These are phyloP conservation scores for Pycnomerus fuliginosus DNA, from an alignment of 2,888 invertebrate species.

Conservation along the genomic window DNA sequence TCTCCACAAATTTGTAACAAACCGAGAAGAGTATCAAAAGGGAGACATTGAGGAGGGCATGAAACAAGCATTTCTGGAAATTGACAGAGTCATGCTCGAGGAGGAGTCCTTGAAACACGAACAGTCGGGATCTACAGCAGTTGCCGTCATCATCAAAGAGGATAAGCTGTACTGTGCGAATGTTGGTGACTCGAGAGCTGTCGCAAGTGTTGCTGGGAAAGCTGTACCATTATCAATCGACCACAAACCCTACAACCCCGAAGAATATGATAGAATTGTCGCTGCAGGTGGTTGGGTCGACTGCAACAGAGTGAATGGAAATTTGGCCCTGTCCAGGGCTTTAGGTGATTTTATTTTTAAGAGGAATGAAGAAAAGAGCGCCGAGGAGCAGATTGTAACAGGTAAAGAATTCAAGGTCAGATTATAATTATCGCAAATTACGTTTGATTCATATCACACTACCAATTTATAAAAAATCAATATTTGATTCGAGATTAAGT, in stretches of 20 bases:
- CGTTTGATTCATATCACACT: no score
- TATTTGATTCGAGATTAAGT: no score
- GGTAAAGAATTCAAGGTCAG: constrained; percentile 68
- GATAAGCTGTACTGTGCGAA: constrained; percentile 91
- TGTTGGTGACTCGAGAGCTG: constrained; percentile 94
- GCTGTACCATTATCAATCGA: constrained; percentile 81
- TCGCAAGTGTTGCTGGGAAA: constrained; percentile 82
- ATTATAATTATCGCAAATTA: no score
- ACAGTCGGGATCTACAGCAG: constrained; percentile 93
- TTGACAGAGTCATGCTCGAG: constrained; percentile 90
- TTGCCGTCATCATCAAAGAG: constrained; percentile 81
- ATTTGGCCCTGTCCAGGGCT: constrained; percentile 92
- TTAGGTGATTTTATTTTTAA: constrained; percentile 98
- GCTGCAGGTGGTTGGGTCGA: constrained; percentile 98
- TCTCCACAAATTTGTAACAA: constrained; percentile 87
- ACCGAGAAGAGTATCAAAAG: constrained; percentile 77
- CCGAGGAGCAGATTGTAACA: constrained; percentile 96
- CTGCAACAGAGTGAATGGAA: constrained; percentile 96
- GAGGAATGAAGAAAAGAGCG: constrained; percentile 76
- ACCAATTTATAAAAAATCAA: no score
- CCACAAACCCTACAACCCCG: constrained; percentile 88
- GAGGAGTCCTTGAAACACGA: constrained; percentile 88
- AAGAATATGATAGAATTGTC: constrained; percentile 83
- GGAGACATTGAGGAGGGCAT: constrained; percentile 85
- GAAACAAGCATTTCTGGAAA: constrained; percentile 74